These are phyloP conservation scores for Protobothrops flavoviridis DNA, from an alignment of 2,113 vertebrate species.

Conservation along the genomic window DNA sequence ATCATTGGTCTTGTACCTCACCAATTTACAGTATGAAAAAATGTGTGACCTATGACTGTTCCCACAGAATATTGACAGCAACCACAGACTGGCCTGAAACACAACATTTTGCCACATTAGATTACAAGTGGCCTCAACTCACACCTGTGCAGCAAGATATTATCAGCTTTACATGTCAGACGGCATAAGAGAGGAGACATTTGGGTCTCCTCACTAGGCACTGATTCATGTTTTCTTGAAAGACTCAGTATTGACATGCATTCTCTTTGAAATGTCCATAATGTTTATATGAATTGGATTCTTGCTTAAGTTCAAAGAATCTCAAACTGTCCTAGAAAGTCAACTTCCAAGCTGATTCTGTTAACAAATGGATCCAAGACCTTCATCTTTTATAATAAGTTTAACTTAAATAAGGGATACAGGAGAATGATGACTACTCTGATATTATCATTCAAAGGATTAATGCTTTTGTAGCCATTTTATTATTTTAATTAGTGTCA, in stretches of 20 bases:
- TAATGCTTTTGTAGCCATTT: background rate
- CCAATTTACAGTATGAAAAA: slow-evolving; percentile 39
- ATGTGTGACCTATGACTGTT: slow-evolving; percentile 38
- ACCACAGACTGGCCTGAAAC: slow-evolving; percentile 20
- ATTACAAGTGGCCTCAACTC: background rate
- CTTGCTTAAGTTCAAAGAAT: background rate
- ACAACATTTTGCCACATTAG: background rate
- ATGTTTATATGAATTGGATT: background rate
- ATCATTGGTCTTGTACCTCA: slow-evolving; percentile 36
- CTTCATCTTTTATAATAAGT: background rate
- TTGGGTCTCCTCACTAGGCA: background rate
- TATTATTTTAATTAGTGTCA: background rate
- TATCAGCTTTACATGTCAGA: background rate
- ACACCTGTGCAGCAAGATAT: background rate
- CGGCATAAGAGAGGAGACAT: background rate
- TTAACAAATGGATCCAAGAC: background rate
- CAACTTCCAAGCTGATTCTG: background rate
- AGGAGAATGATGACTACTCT: background rate
- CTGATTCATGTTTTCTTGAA: background rate
- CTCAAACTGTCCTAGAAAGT: background rate
- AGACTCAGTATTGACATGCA: background rate
- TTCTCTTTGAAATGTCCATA: background rate
- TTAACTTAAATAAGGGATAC: background rate
- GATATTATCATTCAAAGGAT: background rate
- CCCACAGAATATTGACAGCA: slow-evolving; percentile 32